These are phyloP conservation scores for Aphis craccivora DNA, from an alignment of 1,140 invertebrate species.

Conservation along the genomic window DNA sequence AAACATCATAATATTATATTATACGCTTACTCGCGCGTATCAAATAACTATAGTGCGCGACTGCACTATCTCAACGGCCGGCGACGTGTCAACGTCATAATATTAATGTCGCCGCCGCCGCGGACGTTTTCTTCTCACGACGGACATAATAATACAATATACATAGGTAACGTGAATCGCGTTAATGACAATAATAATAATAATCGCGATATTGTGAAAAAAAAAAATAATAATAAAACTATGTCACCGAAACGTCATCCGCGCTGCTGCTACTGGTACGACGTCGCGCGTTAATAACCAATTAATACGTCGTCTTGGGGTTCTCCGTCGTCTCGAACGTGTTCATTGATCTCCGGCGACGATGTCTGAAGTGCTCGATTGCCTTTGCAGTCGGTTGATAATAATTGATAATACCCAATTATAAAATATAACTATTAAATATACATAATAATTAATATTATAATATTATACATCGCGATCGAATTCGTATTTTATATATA, in stretches of 20 bases:
- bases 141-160: not conserved
- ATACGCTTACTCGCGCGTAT: not conserved
- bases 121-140: conserved; percentile 4
- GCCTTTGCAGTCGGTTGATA: not conserved
- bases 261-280: not conserved
- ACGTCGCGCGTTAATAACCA: not conserved
- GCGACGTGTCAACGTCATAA: not conserved
- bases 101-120: not conserved
- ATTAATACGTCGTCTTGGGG: not conserved
- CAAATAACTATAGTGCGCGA: not conserved
- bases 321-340: not conserved
- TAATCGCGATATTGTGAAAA: not conserved
- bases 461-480: not conserved
- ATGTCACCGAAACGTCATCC: not conserved
- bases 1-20: not conserved
- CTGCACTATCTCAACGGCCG: not conserved
- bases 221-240: not conserved
- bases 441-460: not conserved
- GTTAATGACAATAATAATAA: conserved; percentile 9
- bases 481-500: not conserved
- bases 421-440: too few species aligned
- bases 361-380: not conserved
- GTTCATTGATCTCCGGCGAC: not conserved
- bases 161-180: not conserved
- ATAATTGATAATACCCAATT: not conserved